These are phyloP conservation scores for Lasioglossum pauxillum DNA, from an alignment of 2,888 invertebrate species.

Conservation along the genomic window DNA sequence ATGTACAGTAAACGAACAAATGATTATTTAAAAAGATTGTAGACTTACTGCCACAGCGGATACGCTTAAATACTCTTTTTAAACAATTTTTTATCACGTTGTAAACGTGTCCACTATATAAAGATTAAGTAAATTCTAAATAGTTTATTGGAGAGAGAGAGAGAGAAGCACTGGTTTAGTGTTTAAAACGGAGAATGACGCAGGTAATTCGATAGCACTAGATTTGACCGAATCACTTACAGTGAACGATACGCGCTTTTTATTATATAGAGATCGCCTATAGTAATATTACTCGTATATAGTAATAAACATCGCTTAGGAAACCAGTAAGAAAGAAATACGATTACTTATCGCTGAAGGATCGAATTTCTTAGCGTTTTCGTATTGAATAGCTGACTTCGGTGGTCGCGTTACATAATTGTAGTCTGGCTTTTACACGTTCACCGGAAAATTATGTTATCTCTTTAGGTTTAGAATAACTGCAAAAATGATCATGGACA, in stretches of 20 bases:
- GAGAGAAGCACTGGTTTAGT: too few species aligned
- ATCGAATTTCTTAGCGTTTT: constrained; percentile 2
- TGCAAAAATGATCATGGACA: too few species aligned
- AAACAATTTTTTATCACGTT: too few species aligned
- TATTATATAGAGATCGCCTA: neutral
- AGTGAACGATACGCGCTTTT: neutral
- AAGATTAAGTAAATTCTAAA: too few species aligned
- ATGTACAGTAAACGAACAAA: too few species aligned
- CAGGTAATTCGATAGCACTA: neutral
- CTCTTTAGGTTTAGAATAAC: neutral
- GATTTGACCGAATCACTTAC: neutral
- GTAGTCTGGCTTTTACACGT: neutral
- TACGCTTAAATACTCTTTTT: too few species aligned
- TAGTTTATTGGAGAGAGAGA: too few species aligned
- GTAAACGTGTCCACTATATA: too few species aligned
- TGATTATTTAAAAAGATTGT: too few species aligned
- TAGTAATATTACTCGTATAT: neutral
- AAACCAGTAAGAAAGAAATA: neutral
- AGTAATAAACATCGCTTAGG: neutral
- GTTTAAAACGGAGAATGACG: too few species aligned
- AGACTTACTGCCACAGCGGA: too few species aligned
- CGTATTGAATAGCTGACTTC: neutral
- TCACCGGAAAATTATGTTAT: neutral
- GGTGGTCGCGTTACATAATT: neutral
- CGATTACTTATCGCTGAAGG: neutral